These are phyloP conservation scores for Melierax canorus DNA, from an alignment of 2,113 vertebrate genomes.

Conservation along the genomic window DNA sequence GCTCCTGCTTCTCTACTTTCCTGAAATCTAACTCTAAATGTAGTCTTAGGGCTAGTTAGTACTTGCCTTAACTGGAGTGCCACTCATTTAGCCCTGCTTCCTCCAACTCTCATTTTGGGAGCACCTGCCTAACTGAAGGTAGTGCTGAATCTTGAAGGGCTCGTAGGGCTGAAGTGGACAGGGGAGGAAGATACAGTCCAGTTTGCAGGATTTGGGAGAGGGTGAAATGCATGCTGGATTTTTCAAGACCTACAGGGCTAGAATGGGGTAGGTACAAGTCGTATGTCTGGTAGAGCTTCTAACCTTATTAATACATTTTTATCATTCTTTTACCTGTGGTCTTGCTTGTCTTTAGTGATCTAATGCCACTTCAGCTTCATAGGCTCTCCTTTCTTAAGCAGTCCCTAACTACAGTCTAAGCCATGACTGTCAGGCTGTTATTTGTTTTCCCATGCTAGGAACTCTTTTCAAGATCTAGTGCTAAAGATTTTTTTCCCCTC, in stretches of 20 bases:
- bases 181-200: background rate
- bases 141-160: background rate
- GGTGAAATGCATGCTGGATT: background rate
- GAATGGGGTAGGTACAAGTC: background rate
- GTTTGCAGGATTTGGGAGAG: background rate
- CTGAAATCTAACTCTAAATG: background rate
- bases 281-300: background rate
- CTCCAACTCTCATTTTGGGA: background rate
- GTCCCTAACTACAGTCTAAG: background rate
- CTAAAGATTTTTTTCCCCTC: background rate
- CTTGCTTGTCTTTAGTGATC: background rate
- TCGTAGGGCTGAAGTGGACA: rapidly evolving
- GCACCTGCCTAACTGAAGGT: background rate
- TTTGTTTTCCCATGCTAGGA: background rate
- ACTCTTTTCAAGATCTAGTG: background rate
- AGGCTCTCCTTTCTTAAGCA: background rate
- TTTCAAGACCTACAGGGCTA: background rate
- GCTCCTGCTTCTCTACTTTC: background rate
- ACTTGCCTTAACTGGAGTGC: background rate
- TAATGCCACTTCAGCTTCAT: background rate
- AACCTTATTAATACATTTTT: background rate
- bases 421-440: background rate
- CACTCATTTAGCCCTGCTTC: background rate
- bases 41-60: background rate
- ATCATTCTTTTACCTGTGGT: background rate